Evolutionary conservation across 2,113 vertebrate species (phyloP).

Genomic region (Neomonachus schauinslandi): DNA sequence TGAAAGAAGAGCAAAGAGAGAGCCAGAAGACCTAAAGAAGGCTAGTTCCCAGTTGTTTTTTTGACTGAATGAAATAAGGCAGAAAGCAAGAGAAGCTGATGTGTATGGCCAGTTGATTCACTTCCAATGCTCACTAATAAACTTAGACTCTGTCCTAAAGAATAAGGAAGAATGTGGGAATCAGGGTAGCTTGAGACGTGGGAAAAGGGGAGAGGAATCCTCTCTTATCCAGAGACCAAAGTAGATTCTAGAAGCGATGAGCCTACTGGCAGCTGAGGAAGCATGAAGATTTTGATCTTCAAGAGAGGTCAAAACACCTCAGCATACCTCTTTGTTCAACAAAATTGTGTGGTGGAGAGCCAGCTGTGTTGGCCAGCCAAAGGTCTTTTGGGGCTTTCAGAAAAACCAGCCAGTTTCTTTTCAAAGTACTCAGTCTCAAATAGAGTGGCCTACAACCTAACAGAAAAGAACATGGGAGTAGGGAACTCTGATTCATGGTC

Average conservation of each 20-base stretch:
- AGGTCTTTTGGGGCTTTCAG: neutral
- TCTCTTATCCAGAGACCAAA: neutral
- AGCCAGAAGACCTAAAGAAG: neutral
- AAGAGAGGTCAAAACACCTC: neutral
- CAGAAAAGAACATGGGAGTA: neutral
- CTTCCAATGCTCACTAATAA: neutral
- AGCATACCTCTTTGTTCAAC: neutral
- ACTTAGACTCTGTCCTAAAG: neutral
- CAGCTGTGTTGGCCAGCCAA: neutral
- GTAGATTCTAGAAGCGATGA: neutral
- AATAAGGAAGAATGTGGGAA: neutral
- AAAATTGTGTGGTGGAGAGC: neutral
- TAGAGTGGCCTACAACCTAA: neutral
- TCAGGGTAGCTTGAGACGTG: neutral
- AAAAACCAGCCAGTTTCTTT: neutral
- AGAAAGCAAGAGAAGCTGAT: neutral
- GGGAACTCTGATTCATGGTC: neutral
- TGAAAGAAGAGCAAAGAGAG: neutral
- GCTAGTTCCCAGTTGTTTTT: neutral
- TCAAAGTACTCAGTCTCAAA: neutral
- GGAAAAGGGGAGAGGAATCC: neutral
- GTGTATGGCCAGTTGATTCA: neutral
- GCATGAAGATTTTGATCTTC: neutral
- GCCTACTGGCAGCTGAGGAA: neutral
- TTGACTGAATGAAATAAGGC: neutral